These are phyloP conservation scores for Psilopsiagon aymara DNA, from an alignment of 2,113 vertebrate genomes.

Conservation along the genomic window DNA sequence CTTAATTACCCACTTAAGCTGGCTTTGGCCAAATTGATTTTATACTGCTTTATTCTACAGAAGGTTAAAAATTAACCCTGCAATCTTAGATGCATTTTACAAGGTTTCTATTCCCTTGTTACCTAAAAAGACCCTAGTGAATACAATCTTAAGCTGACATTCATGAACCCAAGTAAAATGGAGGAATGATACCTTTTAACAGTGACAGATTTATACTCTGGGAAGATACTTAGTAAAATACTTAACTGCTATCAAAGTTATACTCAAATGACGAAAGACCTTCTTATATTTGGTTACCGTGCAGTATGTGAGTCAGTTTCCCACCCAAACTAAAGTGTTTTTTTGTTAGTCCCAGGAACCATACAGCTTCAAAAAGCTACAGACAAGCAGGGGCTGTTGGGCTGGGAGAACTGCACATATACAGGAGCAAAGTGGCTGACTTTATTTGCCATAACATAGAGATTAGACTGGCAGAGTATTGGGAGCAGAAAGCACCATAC, in stretches of 20 bases:
- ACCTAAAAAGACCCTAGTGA: background rate
- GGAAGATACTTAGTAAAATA: background rate
- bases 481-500: background rate
- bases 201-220: background rate
- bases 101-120: background rate
- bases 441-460: background rate
- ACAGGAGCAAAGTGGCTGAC: background rate
- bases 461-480: background rate
- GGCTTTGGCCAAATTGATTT: constrained; percentile 56
- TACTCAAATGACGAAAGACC: background rate
- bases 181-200: background rate
- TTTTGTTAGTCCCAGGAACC: background rate
- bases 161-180: background rate
- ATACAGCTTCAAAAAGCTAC: background rate
- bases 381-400: background rate
- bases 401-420: background rate
- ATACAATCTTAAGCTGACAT: background rate
- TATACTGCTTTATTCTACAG: constrained; percentile 34
- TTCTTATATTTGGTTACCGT: background rate
- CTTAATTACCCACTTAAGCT: constrained; percentile 58
- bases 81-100: constrained; percentile 15
- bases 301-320: background rate
- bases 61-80: constrained; percentile 61
- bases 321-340: background rate
- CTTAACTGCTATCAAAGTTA: background rate